Base-by-base conservation (phyloP, 2,797 vertebrate genomes). In the Pangasius macronema region DNA sequence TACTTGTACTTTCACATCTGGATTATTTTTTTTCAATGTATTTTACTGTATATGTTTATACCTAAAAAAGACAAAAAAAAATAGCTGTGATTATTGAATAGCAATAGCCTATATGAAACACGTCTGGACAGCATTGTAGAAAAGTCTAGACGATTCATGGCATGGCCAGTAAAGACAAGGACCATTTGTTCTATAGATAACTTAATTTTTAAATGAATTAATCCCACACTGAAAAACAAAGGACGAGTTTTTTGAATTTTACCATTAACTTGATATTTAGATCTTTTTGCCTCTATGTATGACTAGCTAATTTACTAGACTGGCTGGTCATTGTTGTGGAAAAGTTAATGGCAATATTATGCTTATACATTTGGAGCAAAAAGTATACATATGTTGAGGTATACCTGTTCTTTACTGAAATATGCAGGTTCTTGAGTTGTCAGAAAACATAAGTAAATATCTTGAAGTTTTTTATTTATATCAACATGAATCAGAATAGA, bases 101-200 rank as follows among this genome's bases (percentile, higher is more conserved):
- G 97, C 97, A 98, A 98, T 98, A 97, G 97, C 96, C 95, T 94
- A 95, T 97, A 97, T 97, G 97, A 95, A 96, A 95, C 95, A 95
- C 97, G 97, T 97, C 96, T 96, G 97, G 96, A 95, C 93, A 92
- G 95, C 95, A 95, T 95, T 94, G 95, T 96, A 95, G 94, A 95
- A 91, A 94, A 94, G 95, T 95, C 92, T 95, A 94, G 94, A 93
- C 87, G 92, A 95, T 95, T 95, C 95, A 94, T 96, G 95, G 96
- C 95, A 95, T 94, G 77, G 24, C 42, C 72, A 49, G 42, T 75
- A 75, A 49, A 14, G 24, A 91, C 93, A 92, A 92, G 90, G 90
- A 93, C 92, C 92, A 91, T 93, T 92, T 93, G 82, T 89, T 80
- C 72, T 93, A 83, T 8, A 75, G 42, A 75, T 42, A 72, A 42